Conservation (phyloP, 2,797 vertebrate species). For the Arnoldichthys spilopterus region DNA sequence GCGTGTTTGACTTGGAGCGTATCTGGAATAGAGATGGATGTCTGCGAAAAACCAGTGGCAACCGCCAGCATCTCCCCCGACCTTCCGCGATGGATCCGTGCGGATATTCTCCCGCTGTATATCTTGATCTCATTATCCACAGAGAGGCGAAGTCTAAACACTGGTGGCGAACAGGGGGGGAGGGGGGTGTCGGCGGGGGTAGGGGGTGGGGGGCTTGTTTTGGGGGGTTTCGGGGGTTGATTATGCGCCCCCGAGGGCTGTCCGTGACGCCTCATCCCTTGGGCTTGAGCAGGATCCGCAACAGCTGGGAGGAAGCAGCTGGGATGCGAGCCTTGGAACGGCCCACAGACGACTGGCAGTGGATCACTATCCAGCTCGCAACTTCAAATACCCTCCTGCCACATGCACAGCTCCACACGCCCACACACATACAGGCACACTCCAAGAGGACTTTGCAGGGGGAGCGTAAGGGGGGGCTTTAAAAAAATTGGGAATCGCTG, state of each 20-base stretch:
- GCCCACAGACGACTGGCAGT: constrained; percentile 77
- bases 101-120: constrained; percentile 50
- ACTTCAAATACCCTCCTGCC: constrained; percentile 63
- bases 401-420: constrained; percentile 57
- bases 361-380: constrained; percentile 68
- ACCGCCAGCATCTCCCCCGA: constrained; percentile 39
- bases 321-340: constrained; percentile 78
- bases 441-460: constrained; percentile 69
- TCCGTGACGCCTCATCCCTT: constrained; percentile 51
- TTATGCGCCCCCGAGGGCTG: constrained; percentile 73
- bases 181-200: constrained; percentile 7
- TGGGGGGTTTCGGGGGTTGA: constrained; percentile 58
- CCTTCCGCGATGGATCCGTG: constrained; percentile 37
- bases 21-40: constrained; percentile 40
- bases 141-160: constrained; percentile 60
- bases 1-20: constrained; percentile 14
- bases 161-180: constrained; percentile 55
- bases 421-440: constrained; percentile 49
- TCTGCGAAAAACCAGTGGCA: constrained; percentile 14
- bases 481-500: constrained; percentile 50
- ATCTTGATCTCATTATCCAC: constrained; percentile 56
- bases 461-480: constrained; percentile 54
- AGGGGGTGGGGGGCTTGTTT: constrained; percentile 43
- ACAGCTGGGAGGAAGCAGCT: constrained; percentile 83
- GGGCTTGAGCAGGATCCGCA: constrained; percentile 69